These are phyloP conservation scores for Tenthredo scrophulariae DNA, from an alignment of 2,888 invertebrate species.

Conservation along the genomic window DNA sequence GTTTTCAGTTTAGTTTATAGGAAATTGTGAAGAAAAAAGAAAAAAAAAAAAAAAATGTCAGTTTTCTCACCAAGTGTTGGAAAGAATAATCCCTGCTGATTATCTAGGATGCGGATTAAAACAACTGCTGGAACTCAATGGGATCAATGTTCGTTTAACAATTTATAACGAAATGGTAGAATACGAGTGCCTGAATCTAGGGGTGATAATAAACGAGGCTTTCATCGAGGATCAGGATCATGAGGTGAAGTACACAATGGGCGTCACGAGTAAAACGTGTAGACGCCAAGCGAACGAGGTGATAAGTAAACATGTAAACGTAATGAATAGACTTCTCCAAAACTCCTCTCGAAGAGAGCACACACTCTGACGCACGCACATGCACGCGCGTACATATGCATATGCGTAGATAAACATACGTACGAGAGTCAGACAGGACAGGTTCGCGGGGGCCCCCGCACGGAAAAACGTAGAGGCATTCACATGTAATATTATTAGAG, in stretches of 20 bases:
- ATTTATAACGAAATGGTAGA: neutral
- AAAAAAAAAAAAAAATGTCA: too few relatives aligned
- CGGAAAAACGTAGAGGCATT: slow-evolving; percentile 53
- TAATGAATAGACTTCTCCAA: slow-evolving; percentile 16
- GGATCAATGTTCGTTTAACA: neutral
- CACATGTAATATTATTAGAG: slow-evolving; percentile 73
- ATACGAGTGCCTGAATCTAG: neutral
- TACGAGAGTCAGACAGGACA: slow-evolving; percentile 4
- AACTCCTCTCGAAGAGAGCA: slow-evolving; percentile 1
- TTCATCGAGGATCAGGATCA: neutral
- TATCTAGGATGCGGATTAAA: too few relatives aligned
- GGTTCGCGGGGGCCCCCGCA: slow-evolving; percentile 45
- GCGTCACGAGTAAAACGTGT: neutral
- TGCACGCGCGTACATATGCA: neutral
- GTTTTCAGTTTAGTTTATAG: too few relatives aligned
- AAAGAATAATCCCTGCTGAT: too few relatives aligned
- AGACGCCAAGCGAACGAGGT: slow-evolving; percentile 31
- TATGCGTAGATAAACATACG: neutral
- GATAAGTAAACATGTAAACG: slow-evolving; percentile 36
- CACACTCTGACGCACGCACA: neutral
- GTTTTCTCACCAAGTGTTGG: too few relatives aligned
- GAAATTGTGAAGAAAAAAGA: too few relatives aligned
- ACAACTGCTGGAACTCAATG: neutral
- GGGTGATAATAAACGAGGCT: neutral
- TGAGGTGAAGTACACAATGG: neutral